These are phyloP conservation scores for Ptycholaimellus sp. DNA, from an alignment of 2,888 invertebrate species.

Conservation along the genomic window DNA sequence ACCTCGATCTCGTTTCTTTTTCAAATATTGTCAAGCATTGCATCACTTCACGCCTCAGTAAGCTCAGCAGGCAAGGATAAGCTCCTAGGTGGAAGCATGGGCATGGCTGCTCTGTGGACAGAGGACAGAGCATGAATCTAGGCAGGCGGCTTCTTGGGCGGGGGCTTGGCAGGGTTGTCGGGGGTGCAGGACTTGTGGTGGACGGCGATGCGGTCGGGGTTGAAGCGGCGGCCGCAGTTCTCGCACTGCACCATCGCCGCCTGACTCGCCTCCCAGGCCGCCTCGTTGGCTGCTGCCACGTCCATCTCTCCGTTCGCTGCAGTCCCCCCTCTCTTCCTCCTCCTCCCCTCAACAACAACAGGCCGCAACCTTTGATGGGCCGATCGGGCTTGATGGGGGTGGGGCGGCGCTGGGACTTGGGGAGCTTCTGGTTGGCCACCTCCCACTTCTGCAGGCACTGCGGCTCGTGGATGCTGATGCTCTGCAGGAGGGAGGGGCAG, in stretches of 20 bases:
- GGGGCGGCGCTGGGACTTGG: conserved; percentile 33
- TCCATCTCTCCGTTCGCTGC: conserved; percentile 16
- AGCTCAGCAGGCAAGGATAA: too few species aligned
- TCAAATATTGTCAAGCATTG: too few species aligned
- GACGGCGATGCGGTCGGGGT: conserved; percentile 40
- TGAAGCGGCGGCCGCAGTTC: conserved; percentile 43
- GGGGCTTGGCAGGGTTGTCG: conserved; percentile 16
- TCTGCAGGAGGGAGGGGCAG: neutral
- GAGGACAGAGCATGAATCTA: too few species aligned
- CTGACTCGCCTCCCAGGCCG: conserved; percentile 37
- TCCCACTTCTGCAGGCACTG: conserved; percentile 43
- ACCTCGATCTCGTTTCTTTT: too few species aligned
- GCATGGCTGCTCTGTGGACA: too few species aligned
- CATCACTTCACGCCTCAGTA: too few species aligned
- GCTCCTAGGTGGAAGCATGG: too few species aligned
- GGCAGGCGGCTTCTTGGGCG: neutral
- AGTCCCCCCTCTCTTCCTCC: neutral
- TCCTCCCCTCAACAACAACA: neutral
- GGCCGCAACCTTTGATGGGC: conserved; percentile 12
- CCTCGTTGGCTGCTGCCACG: conserved; percentile 29
- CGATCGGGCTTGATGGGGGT: conserved; percentile 38
- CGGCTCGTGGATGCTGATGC: conserved; percentile 41
- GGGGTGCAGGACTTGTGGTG: conserved; percentile 39
- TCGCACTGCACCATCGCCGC: conserved; percentile 39
- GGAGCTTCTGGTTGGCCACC: conserved; percentile 37